Base-by-base conservation (phyloP, 2,888 invertebrate species). In the Lamproptera curius region DNA sequence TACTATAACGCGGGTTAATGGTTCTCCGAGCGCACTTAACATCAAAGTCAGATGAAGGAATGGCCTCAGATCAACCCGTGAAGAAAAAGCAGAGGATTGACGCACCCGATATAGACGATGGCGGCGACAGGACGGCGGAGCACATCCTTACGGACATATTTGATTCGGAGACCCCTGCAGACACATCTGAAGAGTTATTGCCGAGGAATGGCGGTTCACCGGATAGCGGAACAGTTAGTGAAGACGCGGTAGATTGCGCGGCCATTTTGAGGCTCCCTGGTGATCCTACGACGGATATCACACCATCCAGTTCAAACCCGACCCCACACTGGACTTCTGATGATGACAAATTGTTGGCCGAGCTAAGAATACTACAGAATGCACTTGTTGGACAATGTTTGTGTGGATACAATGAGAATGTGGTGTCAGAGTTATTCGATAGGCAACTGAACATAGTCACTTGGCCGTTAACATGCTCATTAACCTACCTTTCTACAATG, bases 71-170 rank as follows among this genome's bases (percentile, higher is more conserved):
- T 81, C 95, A 95, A 84, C 95, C 95, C 59, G 92, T 93, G 63
- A 95, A 94, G 74, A 95, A 95, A 88, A 93, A 95, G 73, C 92
- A 93, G 72, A 91, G 94, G 67, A 92, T 94, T 59, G 91, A 92
- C 59, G 89, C 89, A 6, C 90, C 90, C 8, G 89, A 90, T 53
- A 89, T 89, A 40, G 91, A 91, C 55, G 90, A 90, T 54, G 76
- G 72, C 17, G 78, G 82, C 42, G 88, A 87, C 51, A 82, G 85
- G 44, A 90, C 90, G 44, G 76, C 88, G 15, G 89, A 90, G 51
- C 88, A 88, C 53, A 83, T 77, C 40, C 70, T 84, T 26, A 73
- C 77, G 16, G 83, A 86, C 47, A 77, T 86, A 54, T 87, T 79
- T 42, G 82, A 86, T 47, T 64, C 79, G 1, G 82, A 73, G 58